Percentiles rank a stretch among this genome's conserved stretches.
Evolutionary conservation across 2,113 vertebrate genomes (phyloP).

Genomic region (Symphodus melops): DNA sequence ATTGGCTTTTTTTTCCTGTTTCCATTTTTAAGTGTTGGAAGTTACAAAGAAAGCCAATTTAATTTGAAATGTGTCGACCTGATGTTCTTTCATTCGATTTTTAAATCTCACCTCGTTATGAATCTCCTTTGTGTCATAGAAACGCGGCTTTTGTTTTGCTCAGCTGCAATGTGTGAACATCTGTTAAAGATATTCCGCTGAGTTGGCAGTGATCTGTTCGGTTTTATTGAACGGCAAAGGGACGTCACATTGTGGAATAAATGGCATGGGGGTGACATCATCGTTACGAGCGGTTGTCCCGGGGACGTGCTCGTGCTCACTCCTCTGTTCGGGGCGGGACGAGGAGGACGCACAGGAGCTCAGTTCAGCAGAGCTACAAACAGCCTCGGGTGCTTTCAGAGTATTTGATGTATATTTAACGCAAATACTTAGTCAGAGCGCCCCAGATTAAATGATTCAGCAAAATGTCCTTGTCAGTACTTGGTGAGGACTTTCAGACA

Average conservation of each 20-base stretch:
- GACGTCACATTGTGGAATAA: constrained; percentile 56
- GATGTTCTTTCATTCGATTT: not conserved
- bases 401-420: not conserved
- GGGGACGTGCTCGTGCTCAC: constrained; percentile 7
- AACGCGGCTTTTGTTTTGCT: constrained; percentile 47
- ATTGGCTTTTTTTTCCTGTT: not conserved
- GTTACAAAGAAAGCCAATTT: fast-evolving
- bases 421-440: not conserved
- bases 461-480: not conserved
- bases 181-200: constrained; percentile 60
- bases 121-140: constrained; percentile 4
- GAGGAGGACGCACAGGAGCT: not conserved
- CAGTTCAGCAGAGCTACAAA: not conserved
- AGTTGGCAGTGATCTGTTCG: constrained; percentile 41
- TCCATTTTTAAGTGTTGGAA: not conserved
- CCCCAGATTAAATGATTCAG: not conserved
- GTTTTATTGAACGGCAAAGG: constrained; percentile 42
- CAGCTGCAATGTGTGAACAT: constrained; percentile 42
- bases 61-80: not conserved
- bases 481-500: constrained; percentile 8
- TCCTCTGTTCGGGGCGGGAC: not conserved
- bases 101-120: not conserved
- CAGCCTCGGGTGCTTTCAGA: constrained; percentile 15
- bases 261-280: constrained; percentile 70
- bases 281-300: constrained; percentile 22